A percentile compares a stretch with the other conserved stretches of the same genome.
Conservation (phyloP, 2,113 vertebrate genomes). For the Lasiurus cinereus region DNA sequence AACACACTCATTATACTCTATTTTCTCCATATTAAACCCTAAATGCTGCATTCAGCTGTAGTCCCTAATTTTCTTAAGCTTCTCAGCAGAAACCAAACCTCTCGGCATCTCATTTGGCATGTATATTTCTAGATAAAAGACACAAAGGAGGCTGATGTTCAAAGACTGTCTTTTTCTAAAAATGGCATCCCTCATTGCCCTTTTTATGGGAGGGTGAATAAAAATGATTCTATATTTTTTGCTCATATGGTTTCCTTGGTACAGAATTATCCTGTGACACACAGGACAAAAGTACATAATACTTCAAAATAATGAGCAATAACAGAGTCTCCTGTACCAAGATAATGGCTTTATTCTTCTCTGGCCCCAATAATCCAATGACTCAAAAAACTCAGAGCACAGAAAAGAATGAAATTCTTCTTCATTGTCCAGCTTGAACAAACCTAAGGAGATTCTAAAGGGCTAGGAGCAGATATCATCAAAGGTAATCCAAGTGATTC, state of each 20-base stretch:
- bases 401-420: conserved; percentile 67
- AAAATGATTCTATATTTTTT: conserved; percentile 72
- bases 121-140: conserved; percentile 74
- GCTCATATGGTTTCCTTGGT: conserved; percentile 58
- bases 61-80: conserved; percentile 67
- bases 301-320: conserved; percentile 72
- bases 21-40: conserved; percentile 48
- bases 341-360: conserved; percentile 49
- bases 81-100: conserved; percentile 65
- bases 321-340: conserved; percentile 53
- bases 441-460: conserved; percentile 54
- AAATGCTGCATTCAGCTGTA: conserved; percentile 3
- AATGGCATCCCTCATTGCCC: conserved; percentile 55
- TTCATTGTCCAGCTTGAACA: conserved; percentile 54
- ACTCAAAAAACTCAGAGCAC: conserved; percentile 36
- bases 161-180: conserved; percentile 74
- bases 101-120: conserved; percentile 53
- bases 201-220: conserved; percentile 75
- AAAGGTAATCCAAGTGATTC: conserved; percentile 52
- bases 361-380: conserved; percentile 60
- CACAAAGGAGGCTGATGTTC: conserved; percentile 67
- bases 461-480: conserved; percentile 32
- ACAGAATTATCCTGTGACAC: conserved; percentile 63
- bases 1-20: conserved; percentile 45
- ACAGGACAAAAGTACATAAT: conserved; percentile 70